Conservation (phyloP, 2,797 vertebrate genomes). For the Helicolenus hilgendorfi region DNA sequence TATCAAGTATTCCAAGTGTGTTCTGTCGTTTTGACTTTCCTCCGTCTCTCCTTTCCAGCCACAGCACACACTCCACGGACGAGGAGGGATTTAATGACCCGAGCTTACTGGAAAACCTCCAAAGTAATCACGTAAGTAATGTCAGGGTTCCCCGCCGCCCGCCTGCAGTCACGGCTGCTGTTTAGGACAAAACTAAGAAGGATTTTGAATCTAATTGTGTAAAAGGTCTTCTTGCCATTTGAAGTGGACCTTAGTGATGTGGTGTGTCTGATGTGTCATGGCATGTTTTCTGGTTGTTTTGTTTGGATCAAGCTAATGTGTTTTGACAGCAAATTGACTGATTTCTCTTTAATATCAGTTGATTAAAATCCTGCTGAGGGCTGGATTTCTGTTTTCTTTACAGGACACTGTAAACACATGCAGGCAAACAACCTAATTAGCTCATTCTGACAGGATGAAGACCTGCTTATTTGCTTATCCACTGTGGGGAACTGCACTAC, state of each 20-base stretch:
- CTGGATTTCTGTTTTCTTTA: slow-evolving; percentile 27
- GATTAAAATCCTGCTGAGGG: slow-evolving; percentile 24
- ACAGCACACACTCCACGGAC: slow-evolving; percentile 92
- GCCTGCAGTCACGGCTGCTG: slow-evolving; percentile 11
- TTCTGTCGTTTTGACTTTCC: slow-evolving; percentile 47
- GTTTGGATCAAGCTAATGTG: background rate
- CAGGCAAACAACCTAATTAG: slow-evolving; percentile 23
- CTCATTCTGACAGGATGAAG: slow-evolving; percentile 12
- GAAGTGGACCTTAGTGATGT: background rate
- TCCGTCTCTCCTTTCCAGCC: slow-evolving; percentile 88
- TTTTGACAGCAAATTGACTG: slow-evolving; percentile 4
- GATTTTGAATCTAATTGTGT: slow-evolving; percentile 43
- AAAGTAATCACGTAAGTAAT: slow-evolving; percentile 97
- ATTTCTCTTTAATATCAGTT: slow-evolving; percentile 7
- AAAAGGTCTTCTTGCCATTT: slow-evolving; percentile 11
- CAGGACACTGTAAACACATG: slow-evolving; percentile 15
- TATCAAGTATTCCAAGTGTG: slow-evolving; percentile 2
- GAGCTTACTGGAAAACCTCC: slow-evolving; percentile 97
- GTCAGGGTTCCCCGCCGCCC: slow-evolving; percentile 49
- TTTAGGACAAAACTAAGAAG: slow-evolving; percentile 41
- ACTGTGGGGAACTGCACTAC: background rate
- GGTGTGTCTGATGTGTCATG: background rate
- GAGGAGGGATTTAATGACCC: slow-evolving; percentile 95
- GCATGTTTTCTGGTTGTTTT: background rate
- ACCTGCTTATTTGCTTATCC: slow-evolving; percentile 3